Evolutionary conservation across 2,113 vertebrate genomes (phyloP).

Genomic region (Reinhardtius hippoglossoides): DNA sequence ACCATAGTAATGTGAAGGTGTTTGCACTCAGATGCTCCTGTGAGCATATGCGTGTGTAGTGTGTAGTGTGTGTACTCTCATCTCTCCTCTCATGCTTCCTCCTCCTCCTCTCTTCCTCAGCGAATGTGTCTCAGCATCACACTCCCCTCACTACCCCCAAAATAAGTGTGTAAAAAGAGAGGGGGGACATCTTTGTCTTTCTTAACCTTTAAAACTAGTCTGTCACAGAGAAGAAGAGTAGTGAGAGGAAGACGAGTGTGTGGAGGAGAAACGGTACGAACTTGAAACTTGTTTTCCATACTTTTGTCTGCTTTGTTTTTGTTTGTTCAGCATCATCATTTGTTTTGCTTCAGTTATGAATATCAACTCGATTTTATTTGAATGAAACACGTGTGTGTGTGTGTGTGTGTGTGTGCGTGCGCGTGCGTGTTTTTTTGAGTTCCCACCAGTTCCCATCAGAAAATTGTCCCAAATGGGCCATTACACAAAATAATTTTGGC

Average conservation of each 20-base stretch:
- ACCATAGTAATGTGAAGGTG: not conserved
- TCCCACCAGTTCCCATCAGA: not conserved
- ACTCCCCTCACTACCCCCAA: constrained; percentile 46
- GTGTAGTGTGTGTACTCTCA: constrained; percentile 17
- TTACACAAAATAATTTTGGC: not conserved
- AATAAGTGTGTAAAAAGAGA: constrained; percentile 45
- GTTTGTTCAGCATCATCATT: constrained; percentile 36
- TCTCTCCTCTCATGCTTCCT: constrained; percentile 62
- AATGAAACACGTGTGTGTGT: constrained; percentile 22
- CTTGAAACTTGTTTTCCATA: constrained; percentile 62
- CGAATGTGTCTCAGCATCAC: constrained; percentile 57
- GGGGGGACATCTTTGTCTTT: constrained; percentile 9
- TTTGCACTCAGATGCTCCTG: constrained; percentile 20
- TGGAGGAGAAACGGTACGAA: constrained; percentile 70
- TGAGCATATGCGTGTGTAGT: constrained; percentile 1
- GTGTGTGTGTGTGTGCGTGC: constrained; percentile 4
- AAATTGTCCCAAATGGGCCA: not conserved
- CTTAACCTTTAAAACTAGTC: constrained; percentile 22
- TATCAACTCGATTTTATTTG: constrained; percentile 25
- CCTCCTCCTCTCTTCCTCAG: constrained; percentile 64
- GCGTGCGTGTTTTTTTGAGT: not conserved
- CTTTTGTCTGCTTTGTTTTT: constrained; percentile 38
- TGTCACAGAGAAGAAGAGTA: constrained; percentile 38
- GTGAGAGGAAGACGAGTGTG: constrained; percentile 52
- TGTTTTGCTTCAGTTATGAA: constrained; percentile 44